phyloP scores from a whole-genome alignment of 2,113 vertebrate species.

The Paramormyrops kingsleyae region DNA sequence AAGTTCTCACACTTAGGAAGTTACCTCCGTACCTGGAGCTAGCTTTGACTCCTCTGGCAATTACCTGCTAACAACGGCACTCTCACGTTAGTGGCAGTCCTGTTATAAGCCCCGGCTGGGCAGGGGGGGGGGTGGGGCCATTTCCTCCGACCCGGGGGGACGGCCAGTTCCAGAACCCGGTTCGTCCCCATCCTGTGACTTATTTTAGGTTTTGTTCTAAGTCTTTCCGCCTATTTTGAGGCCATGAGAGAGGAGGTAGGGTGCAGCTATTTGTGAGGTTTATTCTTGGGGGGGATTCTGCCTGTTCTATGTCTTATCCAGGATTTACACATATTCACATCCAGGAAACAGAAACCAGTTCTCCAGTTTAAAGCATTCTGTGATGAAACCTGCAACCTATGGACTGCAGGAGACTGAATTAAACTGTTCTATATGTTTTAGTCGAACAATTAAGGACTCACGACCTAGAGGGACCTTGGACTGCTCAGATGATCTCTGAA shows the following conservation, averaged over 20 bases:
- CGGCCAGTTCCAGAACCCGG: slow-evolving; percentile 33
- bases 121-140: slow-evolving; percentile 45
- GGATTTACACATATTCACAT: neutral
- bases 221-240: slow-evolving; percentile 39
- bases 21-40: slow-evolving; percentile 45
- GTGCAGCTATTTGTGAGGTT: slow-evolving; percentile 21
- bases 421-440: neutral
- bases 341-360: neutral
- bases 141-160: slow-evolving; percentile 56
- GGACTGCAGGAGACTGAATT: neutral
- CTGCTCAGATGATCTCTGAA: neutral
- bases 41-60: slow-evolving; percentile 60
- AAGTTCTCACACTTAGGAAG: slow-evolving; percentile 65
- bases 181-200: slow-evolving; percentile 54
- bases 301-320: neutral
- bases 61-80: slow-evolving; percentile 75
- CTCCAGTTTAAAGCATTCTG: neutral
- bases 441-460: neutral
- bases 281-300: slow-evolving; percentile 18
- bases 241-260: slow-evolving; percentile 50
- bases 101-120: slow-evolving; percentile 49
- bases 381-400: neutral
- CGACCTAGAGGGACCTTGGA: neutral
- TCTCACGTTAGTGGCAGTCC: slow-evolving; percentile 71
- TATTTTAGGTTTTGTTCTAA: slow-evolving; percentile 49